A percentile compares a stretch with the other conserved stretches of the same genome.
Evolutionary conservation across 2,113 vertebrate genomes (phyloP).

Genomic region (Myocastor coypus): DNA sequence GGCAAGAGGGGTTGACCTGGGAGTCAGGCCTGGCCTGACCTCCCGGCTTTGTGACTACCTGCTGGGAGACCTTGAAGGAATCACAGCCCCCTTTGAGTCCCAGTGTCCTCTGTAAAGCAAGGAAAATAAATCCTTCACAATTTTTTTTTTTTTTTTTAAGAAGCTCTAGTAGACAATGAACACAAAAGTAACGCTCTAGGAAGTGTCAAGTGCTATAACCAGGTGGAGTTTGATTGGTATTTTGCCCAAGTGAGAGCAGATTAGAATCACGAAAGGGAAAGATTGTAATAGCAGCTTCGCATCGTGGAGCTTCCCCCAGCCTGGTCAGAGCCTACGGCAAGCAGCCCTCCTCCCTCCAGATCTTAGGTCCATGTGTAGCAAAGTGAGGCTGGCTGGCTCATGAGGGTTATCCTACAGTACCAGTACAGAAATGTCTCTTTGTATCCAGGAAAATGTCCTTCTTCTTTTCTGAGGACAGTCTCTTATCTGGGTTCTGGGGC

Average conservation of each 20-base stretch:
- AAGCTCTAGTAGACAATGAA: neutral
- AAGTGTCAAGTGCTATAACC: conserved; percentile 36
- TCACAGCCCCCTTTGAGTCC: conserved; percentile 25
- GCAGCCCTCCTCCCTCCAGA: neutral
- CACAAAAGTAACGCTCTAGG: conserved; percentile 20
- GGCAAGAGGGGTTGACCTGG: fast-evolving
- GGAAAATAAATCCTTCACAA: neutral
- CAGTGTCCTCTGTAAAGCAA: neutral
- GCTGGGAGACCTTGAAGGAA: conserved; percentile 40
- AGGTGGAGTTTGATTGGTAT: conserved; percentile 12
- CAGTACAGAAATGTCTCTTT: neutral
- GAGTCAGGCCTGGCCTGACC: neutral
- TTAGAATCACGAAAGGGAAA: neutral
- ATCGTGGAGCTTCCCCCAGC: neutral
- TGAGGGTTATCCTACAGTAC: neutral
- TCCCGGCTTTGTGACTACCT: neutral
- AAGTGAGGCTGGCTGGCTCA: neutral
- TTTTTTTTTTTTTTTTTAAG: neutral
- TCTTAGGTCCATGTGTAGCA: too few species aligned
- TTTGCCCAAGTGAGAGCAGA: neutral
- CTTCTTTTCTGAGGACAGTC: neutral
- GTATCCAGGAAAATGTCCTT: neutral
- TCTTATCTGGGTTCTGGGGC: neutral
- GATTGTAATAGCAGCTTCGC: neutral
- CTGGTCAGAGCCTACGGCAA: neutral